Evolutionary conservation across 92 coral and sea anemone species (phyloP), one percentile per base, ranked within the genome.

Genomic region (Epizoanthus illoricatus): DNA sequence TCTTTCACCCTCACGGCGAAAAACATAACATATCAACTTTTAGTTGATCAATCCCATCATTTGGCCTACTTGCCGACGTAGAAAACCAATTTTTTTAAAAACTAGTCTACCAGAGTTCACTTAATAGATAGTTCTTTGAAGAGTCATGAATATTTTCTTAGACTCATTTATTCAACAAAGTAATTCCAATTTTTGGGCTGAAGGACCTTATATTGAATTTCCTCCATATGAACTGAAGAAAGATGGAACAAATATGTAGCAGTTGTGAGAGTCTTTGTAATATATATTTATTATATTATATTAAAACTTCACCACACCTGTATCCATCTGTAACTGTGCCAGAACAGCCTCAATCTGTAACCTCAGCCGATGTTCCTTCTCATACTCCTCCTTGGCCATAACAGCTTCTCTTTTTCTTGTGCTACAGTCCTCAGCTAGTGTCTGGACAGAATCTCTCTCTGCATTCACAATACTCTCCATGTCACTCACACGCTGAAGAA

Each of bases 401-500:
- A 82, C 71, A 18, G 89, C 90, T 76, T 93, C 96, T 42, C 83
- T 87, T 57, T 94, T 93, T 62, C 90, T 74, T 36, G 84, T 83
- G 21, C 88, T 84, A 69, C 98, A 93, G 84, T 95, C 98, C 60
- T 85, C 85, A 23, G 94, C 91, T 21, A 95, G 83, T 20, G 87
- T 78, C 81, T 95, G 97, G 7, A 95, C 97, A 69, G 94, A 94
- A 18, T 86, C 86, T 43, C 94, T 87, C 40, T 94, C 98, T 10
- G 91, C 83, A 47, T 95, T 97, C n/a, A 93, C 98, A 20, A 95
- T 85, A 56, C 81, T 81, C 54, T 95, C 98, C 98, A 95, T 95
- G 69, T 95, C 96, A 65, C 89, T 89, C 5, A 95, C 98, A 60
- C 98, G 91, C 61, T 87, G 89, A 23, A 95, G 86, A 75, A 95